phyloP scores from a whole-genome alignment of 2,888 invertebrate genomes.

The Beris chalybata region DNA sequence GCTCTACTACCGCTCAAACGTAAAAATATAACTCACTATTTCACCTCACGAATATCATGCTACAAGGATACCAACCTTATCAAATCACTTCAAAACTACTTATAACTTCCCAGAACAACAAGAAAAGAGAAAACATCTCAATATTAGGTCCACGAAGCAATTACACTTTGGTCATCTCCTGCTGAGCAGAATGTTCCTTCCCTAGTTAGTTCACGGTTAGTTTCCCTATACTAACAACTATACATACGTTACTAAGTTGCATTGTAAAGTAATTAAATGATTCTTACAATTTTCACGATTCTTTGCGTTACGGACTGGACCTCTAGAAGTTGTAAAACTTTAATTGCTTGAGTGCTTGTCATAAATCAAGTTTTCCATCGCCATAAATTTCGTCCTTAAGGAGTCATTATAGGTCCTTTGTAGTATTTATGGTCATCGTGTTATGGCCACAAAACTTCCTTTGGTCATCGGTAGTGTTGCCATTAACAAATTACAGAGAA shows the following conservation, averaged over 20 bases:
- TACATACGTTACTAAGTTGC: slow-evolving; percentile 14
- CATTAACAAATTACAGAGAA: slow-evolving; percentile 32
- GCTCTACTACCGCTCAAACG: too few species aligned
- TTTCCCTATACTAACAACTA: slow-evolving; percentile 11
- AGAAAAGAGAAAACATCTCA: too few species aligned
- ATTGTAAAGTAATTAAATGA: slow-evolving; percentile 31
- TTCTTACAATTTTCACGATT: slow-evolving; percentile 12
- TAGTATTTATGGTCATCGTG: slow-evolving; percentile 25
- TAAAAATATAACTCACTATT: too few species aligned
- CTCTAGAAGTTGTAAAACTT: slow-evolving; percentile 29
- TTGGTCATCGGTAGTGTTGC: slow-evolving; percentile 32
- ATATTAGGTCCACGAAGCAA: slow-evolving; percentile 17
- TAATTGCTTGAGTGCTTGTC: slow-evolving; percentile 32
- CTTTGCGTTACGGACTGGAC: neutral
- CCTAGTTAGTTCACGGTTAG: neutral
- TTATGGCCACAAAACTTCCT: slow-evolving; percentile 25
- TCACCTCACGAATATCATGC: too few species aligned
- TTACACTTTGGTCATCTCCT: slow-evolving; percentile 11
- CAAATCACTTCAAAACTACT: too few species aligned
- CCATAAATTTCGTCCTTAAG: slow-evolving; percentile 28
- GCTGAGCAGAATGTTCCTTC: neutral
- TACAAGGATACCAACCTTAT: too few species aligned
- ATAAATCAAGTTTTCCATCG: slow-evolving; percentile 29
- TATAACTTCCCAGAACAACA: too few species aligned
- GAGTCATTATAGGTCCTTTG: slow-evolving; percentile 29